These are phyloP conservation scores for Pandion haliaetus DNA, from an alignment of 2,113 vertebrate species.

Conservation along the genomic window DNA sequence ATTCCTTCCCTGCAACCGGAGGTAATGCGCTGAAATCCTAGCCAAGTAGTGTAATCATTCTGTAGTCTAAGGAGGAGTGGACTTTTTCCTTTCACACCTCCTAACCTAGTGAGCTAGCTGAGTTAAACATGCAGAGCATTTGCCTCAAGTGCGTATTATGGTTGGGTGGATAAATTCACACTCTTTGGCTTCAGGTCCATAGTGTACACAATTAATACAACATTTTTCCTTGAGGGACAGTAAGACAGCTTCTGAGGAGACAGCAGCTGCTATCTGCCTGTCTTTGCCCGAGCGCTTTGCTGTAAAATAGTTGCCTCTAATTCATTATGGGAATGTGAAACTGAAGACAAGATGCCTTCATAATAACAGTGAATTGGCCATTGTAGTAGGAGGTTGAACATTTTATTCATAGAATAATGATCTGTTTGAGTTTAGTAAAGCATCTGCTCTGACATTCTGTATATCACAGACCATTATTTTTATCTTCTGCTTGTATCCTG, in stretches of 20 bases:
- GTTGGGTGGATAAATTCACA: background rate
- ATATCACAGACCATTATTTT: background rate
- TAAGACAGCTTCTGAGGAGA: background rate
- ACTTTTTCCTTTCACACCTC: background rate
- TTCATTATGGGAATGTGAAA: background rate
- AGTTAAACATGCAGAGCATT: background rate
- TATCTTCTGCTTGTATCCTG: background rate
- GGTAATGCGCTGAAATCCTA: background rate
- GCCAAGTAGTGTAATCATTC: background rate
- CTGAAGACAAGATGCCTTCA: background rate
- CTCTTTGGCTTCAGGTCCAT: background rate
- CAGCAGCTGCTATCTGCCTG: background rate
- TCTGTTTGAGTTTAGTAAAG: background rate
- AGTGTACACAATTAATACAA: background rate
- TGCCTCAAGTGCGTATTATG: background rate
- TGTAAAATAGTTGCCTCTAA: background rate
- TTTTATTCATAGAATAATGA: background rate
- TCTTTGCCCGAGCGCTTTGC: background rate
- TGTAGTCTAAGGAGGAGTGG: background rate
- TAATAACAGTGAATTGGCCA: background rate
- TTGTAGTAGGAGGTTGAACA: background rate
- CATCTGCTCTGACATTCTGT: background rate
- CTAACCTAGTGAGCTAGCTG: background rate
- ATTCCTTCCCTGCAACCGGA: background rate
- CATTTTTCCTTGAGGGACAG: background rate